phyloP scores from a whole-genome alignment of 2,888 invertebrate species.

The Eupithecia subfuscata region DNA sequence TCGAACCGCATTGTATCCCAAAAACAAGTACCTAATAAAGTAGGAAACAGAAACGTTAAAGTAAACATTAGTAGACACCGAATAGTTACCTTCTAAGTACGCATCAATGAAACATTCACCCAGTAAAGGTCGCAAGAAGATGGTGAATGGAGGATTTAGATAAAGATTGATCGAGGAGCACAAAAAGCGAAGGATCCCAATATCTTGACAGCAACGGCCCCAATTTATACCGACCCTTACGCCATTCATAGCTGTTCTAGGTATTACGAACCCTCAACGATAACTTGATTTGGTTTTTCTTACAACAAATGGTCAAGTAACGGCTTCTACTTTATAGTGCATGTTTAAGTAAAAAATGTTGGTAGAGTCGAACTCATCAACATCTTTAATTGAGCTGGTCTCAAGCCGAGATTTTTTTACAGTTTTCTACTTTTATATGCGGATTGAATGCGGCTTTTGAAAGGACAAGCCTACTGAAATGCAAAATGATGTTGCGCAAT shows the following conservation, averaged over 20 bases:
- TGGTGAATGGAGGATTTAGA: conserved; percentile 30
- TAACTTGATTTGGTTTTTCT: conserved; percentile 19
- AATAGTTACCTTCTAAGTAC: neutral
- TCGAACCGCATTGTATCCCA: neutral
- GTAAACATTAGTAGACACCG: neutral
- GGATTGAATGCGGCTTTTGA: neutral
- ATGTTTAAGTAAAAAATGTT: neutral
- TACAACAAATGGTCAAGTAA: neutral
- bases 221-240: conserved; percentile 19
- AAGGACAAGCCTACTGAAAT: neutral
- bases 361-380: no score
- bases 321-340: neutral
- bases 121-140: conserved; percentile 21
- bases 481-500: neutral
- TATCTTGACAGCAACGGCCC: conserved; percentile 21
- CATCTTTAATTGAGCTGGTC: no score
- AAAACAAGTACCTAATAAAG: neutral
- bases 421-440: neutral
- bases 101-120: conserved; percentile 18
- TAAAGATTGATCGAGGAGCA: conserved; percentile 30
- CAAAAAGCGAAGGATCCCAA: conserved; percentile 30
- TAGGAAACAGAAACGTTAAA: neutral
- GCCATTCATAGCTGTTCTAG: conserved; percentile 15
- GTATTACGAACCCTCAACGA: conserved; percentile 1
- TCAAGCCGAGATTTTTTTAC: neutral